These are phyloP conservation scores for Chymomyza costata DNA, from an alignment of 1,140 invertebrate species.

Conservation along the genomic window DNA sequence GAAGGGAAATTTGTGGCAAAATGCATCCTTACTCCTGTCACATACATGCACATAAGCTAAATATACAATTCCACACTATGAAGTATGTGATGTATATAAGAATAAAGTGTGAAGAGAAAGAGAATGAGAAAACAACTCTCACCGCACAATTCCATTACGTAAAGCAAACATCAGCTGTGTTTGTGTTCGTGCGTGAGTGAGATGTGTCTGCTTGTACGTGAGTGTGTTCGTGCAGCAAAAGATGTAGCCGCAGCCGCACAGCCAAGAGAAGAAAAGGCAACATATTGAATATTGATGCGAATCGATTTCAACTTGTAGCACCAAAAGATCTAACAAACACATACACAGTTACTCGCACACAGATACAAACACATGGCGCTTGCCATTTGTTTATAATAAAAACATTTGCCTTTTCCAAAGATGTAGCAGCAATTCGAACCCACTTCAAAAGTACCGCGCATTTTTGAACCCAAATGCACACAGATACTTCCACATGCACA, in stretches of 20 bases:
- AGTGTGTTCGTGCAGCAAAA: neutral
- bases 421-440: too few relatives aligned
- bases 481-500: too few relatives aligned
- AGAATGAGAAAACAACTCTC: slow-evolving; percentile 55
- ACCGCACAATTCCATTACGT: slow-evolving; percentile 70
- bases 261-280: slow-evolving; percentile 36
- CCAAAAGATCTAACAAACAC: slow-evolving; percentile 44
- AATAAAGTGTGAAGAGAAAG: slow-evolving; percentile 50
- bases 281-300: slow-evolving; percentile 70
- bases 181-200: slow-evolving; percentile 39
- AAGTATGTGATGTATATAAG: too few relatives aligned
- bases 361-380: slow-evolving; percentile 6
- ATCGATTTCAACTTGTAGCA: slow-evolving; percentile 66
- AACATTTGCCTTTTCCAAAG: slow-evolving; percentile 64
- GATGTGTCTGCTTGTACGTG: slow-evolving; percentile 17
- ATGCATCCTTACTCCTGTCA: too few relatives aligned
- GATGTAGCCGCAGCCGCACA: slow-evolving; percentile 6
- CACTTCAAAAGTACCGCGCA: too few relatives aligned
- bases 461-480: too few relatives aligned
- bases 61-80: too few relatives aligned
- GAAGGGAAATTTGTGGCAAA: slow-evolving; percentile 19
- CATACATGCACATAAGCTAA: too few relatives aligned
- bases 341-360: too few relatives aligned
- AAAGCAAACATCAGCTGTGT: slow-evolving; percentile 68
- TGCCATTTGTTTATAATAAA: slow-evolving; percentile 63